Conservation (phyloP, 2,797 vertebrate species). For the Acanthurus lineatus region DNA sequence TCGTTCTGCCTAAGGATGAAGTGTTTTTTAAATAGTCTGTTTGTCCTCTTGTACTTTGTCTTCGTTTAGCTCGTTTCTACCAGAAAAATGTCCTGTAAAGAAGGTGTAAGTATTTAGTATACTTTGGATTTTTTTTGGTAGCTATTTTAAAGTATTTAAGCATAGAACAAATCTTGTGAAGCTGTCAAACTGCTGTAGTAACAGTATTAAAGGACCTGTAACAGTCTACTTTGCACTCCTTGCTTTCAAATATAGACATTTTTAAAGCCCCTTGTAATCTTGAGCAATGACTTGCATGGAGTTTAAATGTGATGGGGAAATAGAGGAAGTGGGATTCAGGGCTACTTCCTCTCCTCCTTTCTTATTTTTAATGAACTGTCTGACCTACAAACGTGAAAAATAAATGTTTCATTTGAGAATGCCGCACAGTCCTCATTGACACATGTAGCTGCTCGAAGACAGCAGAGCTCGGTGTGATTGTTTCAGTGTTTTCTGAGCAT, state of each 20-base stretch:
- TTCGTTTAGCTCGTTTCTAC: slow-evolving; percentile 12
- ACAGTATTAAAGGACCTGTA: slow-evolving; percentile 10
- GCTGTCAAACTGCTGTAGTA: slow-evolving; percentile 1
- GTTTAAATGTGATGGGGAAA: background rate
- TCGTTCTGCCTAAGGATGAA: slow-evolving; percentile 13
- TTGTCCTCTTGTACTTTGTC: slow-evolving; percentile 16
- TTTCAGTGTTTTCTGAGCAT: too few species aligned
- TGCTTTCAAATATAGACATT: background rate
- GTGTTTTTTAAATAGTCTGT: slow-evolving; percentile 19
- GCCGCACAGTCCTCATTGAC: background rate
- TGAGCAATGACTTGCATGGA: slow-evolving; percentile 10
- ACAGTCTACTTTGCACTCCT: background rate
- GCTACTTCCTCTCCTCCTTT: background rate
- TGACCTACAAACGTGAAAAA: background rate
- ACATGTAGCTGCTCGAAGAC: background rate
- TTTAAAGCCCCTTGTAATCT: background rate
- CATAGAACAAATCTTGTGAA: background rate
- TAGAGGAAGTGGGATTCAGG: background rate
- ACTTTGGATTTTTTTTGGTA: background rate
- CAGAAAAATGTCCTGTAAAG: background rate
- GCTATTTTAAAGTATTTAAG: slow-evolving; percentile 16
- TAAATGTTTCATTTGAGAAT: slow-evolving; percentile 7
- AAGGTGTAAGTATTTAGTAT: slow-evolving; percentile 5
- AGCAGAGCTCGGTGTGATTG: too few species aligned
- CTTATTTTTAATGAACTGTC: slow-evolving; percentile 1